Evolutionary conservation across 2,888 invertebrate genomes (phyloP), one percentile per base, ranked within the genome.

Genomic region (Drosophila borealis): DNA sequence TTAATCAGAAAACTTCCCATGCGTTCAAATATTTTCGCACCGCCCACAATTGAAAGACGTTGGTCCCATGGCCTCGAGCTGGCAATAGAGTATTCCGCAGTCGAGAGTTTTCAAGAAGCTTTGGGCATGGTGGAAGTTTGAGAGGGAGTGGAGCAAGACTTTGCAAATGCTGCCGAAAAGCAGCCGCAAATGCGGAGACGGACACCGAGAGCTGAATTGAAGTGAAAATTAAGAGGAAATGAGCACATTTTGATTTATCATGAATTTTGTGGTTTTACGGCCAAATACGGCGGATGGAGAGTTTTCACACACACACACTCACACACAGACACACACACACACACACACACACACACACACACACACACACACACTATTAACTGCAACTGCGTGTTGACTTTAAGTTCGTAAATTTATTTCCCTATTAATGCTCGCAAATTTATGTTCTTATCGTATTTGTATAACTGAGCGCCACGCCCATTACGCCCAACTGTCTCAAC

Each of bases 161-260:
- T 5, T 0, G 49, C n/a, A 63, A 42, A 37, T 46, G 9, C 33
- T 57, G 59, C 41, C 33, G 25, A 46, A 44, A 36, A 33, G 42
- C 56, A 45, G 19, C 19, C 61, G 37, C 37, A 61, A 36, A n/a
- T 21, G 17, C 34, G n/a, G 45, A 37, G 29, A 25, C 9, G 25
- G 6, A 48, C 53, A 60, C 62, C 48, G 37, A 61, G 45, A 54
- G 63, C 68, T 76, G 73, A 74, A 86, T 70, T 83, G 71, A 84
- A 87, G 79, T 73, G 69, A 64, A 81, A 80, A 86, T 88, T 80
- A 80, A 78, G 79, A 86, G 90, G 89, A 89, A 89, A 89, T 89
- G 89, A 88, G 83, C 77, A 71, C 74, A 80, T 80, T 86, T 84
- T 87, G 83, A 89, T 90, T 89, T 89, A 90, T 89, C 76, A 74